Evolutionary conservation across 2,113 vertebrate species (phyloP).

Genomic region (Caloenas nicobarica): DNA sequence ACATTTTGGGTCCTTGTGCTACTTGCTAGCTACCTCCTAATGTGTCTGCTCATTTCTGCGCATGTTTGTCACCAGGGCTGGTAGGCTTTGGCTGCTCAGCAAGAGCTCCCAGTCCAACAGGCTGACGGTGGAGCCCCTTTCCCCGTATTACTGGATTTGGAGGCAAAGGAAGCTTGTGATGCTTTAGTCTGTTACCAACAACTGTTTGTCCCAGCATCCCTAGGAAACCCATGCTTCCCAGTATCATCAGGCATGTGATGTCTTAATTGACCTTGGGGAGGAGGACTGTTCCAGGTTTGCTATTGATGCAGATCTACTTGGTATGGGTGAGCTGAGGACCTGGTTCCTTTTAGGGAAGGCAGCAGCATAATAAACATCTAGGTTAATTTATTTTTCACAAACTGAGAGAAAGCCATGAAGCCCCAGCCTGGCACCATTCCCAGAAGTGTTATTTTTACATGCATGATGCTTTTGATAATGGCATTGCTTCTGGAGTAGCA

Average conservation of each 20-base stretch:
- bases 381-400: not conserved
- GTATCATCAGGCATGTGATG: accelerated
- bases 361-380: not conserved
- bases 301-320: not conserved
- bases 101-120: not conserved
- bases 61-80: not conserved
- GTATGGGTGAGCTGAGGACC: accelerated
- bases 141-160: not conserved
- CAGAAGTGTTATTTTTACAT: conserved; percentile 42
- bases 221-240: not conserved
- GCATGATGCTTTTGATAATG: conserved; percentile 11
- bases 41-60: accelerated
- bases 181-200: not conserved
- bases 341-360: not conserved
- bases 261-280: not conserved
- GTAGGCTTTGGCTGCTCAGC: not conserved
- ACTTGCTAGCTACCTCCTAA: not conserved
- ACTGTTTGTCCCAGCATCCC: not conserved
- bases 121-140: not conserved
- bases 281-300: not conserved
- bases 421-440: conserved; percentile 21
- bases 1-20: not conserved
- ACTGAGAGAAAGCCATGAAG: not conserved
- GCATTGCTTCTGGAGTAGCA: not conserved
- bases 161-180: not conserved